These are phyloP conservation scores for Holocentrus rufus DNA, from an alignment of 2,797 vertebrate species.

Conservation along the genomic window DNA sequence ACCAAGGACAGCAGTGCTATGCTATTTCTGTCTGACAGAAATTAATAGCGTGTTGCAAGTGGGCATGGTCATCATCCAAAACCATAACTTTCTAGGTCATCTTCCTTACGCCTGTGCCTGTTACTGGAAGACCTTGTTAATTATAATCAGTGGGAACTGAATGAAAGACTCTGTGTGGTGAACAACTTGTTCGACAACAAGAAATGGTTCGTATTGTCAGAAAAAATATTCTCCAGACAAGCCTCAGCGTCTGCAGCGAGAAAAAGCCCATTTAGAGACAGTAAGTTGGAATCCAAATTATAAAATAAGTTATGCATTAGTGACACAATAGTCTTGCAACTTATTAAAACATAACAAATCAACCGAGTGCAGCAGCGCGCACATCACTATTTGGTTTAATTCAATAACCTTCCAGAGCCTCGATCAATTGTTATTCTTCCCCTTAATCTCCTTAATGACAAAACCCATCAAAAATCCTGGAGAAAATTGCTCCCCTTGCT, in stretches of 20 bases:
- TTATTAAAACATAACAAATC: constrained; percentile 51
- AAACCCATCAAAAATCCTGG: constrained; percentile 52
- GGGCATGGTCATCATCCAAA: constrained; percentile 35
- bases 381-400: constrained; percentile 51
- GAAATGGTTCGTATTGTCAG: constrained; percentile 51
- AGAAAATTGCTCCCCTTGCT: constrained; percentile 45
- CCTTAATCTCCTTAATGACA: constrained; percentile 54
- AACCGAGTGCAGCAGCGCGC: constrained; percentile 30
- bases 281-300: constrained; percentile 31
- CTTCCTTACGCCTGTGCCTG: constrained; percentile 33
- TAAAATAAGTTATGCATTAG: constrained; percentile 47
- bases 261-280: constrained; percentile 11
- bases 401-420: constrained; percentile 50
- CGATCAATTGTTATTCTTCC: constrained; percentile 53
- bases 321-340: constrained; percentile 39
- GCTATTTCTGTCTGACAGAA: constrained; percentile 31
- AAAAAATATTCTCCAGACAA: constrained; percentile 43
- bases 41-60: constrained; percentile 34
- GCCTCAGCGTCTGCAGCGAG: constrained; percentile 15
- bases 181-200: constrained; percentile 16
- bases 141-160: constrained; percentile 57
- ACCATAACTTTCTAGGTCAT: constrained; percentile 27
- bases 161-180: constrained; percentile 35
- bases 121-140: constrained; percentile 56
- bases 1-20: constrained; percentile 9